Percentiles rank a stretch among this genome's conserved stretches.
phyloP scores from a whole-genome alignment of 2,797 vertebrate species.

The Myripristis jacobus region DNA sequence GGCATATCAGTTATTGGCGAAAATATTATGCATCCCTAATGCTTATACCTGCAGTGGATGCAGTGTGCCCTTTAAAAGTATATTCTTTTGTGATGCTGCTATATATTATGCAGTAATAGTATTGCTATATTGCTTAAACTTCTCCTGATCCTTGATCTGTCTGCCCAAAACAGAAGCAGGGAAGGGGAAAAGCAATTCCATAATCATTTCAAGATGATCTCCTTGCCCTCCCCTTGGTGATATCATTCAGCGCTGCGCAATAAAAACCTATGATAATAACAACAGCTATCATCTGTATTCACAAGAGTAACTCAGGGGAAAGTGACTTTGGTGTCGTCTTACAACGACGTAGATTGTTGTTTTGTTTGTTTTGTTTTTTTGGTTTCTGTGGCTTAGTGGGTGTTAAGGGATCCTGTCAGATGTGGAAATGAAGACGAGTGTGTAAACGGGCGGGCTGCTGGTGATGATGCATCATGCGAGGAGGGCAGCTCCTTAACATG shows the following conservation, averaged over 20 bases:
- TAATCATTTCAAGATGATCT: conserved; percentile 25
- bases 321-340: conserved; percentile 35
- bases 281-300: conserved; percentile 37
- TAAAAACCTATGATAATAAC: conserved; percentile 32
- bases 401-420: conserved; percentile 41
- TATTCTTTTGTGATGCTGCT: neutral
- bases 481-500: conserved; percentile 32
- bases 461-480: conserved; percentile 42
- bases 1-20: too few species aligned
- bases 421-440: conserved; percentile 40
- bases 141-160: neutral
- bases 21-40: too few species aligned
- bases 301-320: conserved; percentile 29
- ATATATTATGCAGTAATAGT: too few species aligned
- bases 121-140: neutral
- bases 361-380: too few species aligned
- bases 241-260: conserved; percentile 13
- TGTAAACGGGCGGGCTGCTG: conserved; percentile 10
- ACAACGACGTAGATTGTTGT: conserved; percentile 1
- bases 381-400: conserved; percentile 8
- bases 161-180: neutral
- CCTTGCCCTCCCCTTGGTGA: neutral
- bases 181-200: neutral
- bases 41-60: neutral
- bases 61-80: neutral